A percentile compares a stretch with the other conserved stretches of the same genome.
Conservation (phyloP, 2,888 invertebrate genomes). For the Pteria penguin region DNA sequence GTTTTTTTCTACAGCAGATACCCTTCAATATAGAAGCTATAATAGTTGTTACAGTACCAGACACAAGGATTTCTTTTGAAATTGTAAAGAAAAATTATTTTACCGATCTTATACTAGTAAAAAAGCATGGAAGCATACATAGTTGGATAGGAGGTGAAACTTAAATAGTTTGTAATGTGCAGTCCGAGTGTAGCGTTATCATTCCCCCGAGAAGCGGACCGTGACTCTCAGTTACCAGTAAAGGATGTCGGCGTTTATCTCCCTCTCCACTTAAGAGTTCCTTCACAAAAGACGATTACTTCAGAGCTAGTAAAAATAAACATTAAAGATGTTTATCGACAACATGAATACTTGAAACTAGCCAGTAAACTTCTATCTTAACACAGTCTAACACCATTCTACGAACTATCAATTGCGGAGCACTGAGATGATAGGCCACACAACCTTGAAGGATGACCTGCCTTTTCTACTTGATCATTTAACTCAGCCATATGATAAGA, state of each 20-base stretch:
- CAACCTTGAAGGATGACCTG: not conserved
- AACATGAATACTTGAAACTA: not conserved
- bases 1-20: not conserved
- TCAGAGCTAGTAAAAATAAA: not conserved
- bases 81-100: conserved; percentile 4
- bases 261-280: not conserved
- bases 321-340: not conserved
- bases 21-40: not conserved
- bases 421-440: not conserved
- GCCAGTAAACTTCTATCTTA: conserved; percentile 3
- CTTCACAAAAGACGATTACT: not conserved
- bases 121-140: not conserved
- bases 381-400: not conserved
- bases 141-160: conserved; percentile 18
- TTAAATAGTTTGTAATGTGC: not conserved
- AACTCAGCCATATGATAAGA: not conserved
- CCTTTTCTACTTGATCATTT: not conserved
- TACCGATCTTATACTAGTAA: not conserved
- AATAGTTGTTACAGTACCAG: conserved; percentile 8
- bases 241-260: not conserved
- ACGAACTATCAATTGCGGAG: not conserved
- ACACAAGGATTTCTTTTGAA: not conserved
- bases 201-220: not conserved
- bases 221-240: not conserved
- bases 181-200: not conserved